These are phyloP conservation scores for Nicator chloris DNA, from an alignment of 2,113 vertebrate genomes.

Conservation along the genomic window DNA sequence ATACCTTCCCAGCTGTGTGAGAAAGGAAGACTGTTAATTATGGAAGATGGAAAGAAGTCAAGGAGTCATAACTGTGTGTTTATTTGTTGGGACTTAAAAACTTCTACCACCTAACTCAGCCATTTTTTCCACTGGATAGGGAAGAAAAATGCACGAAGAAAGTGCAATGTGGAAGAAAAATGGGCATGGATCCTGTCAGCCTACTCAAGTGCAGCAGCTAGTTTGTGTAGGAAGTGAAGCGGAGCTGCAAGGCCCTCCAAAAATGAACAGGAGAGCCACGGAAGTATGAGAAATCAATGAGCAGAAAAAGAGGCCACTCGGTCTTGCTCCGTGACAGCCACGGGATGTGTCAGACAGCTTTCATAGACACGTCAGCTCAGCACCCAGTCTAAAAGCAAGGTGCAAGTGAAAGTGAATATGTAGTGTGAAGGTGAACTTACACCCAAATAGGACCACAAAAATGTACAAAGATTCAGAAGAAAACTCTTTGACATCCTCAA, in stretches of 20 bases:
- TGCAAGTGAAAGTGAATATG: neutral
- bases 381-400: neutral
- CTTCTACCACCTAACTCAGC: neutral
- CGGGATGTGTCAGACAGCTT: neutral
- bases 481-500: neutral
- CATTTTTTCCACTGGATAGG: neutral
- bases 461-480: neutral
- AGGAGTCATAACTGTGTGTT: neutral
- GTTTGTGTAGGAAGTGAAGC: neutral
- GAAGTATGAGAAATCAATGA: neutral
- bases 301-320: neutral
- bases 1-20: rapidly evolving
- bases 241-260: neutral
- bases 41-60: neutral
- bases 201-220: neutral
- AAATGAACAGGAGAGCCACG: neutral
- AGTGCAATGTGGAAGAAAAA: neutral
- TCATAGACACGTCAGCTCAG: neutral
- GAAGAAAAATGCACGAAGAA: neutral
- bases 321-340: neutral
- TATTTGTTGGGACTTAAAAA: neutral
- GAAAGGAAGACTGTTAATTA: neutral
- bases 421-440: neutral
- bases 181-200: neutral
- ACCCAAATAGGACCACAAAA: neutral